Evolutionary conservation across 2,888 invertebrate species (phyloP), one percentile per base, ranked within the genome.

Genomic region (Eupsilia transversa): DNA sequence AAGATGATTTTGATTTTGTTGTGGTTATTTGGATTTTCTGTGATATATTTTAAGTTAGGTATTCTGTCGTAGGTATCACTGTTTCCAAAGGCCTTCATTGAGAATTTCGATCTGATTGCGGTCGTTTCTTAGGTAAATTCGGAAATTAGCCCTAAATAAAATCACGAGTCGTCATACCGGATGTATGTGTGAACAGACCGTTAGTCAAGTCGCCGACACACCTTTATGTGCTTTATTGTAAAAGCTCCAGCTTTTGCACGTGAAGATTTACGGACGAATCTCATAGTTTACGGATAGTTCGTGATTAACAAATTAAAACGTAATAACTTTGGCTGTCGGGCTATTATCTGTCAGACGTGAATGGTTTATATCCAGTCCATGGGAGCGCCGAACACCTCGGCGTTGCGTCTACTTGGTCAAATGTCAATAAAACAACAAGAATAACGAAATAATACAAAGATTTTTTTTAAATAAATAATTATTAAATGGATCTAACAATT

Each of bases 331-430:
- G 67, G 52, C 33, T 57, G 81, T 76, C n/a, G 76, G 49, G 60
- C 68, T 80, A 82, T 82, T 84, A 84, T 64, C 84, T 61, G 84
- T 84, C 84, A 61, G 65, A 27, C 52, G 30, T 84, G 82, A 84
- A 80, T 84, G 65, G 76, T 71, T 84, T 80, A 82, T 71, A 72
- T 65, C 30, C 76, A 56, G 59, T 57, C 56, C 46, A 69, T 54
- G 67, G 75, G 75, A 74, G 84, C 61, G 66, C 60, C 76, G 4
- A 61, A 46, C 66, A 71, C 60, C 35, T 64, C 27, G 46, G 35
- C 20, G 49, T 54, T 54, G 49, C 49, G 35, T 54, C 59, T 33
- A 38, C 41, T 56, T 35, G 56, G 65, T 60, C 43, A 63, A 79
- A 81, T 66, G 61, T 73, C 65, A 80, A 46, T 79, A 74, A 64